Conservation (phyloP, 2,113 vertebrate species). For the Camelus dromedarius region DNA sequence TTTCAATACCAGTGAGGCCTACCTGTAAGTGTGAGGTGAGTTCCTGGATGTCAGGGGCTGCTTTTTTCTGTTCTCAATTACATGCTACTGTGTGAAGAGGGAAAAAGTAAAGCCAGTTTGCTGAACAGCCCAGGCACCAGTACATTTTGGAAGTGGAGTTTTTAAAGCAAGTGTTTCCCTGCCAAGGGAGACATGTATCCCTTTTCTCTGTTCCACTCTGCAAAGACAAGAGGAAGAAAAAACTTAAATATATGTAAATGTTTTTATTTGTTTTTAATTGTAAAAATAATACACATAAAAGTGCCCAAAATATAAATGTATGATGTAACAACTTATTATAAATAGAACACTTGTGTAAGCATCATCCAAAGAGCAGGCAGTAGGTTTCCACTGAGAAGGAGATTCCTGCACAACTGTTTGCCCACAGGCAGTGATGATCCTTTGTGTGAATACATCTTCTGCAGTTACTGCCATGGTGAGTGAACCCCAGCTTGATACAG, state of each 20-base stretch:
- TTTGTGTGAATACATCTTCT: neutral
- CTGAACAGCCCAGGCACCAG: neutral
- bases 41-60: neutral
- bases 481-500: neutral
- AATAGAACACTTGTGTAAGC: neutral
- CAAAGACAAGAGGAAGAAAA: neutral
- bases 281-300: neutral
- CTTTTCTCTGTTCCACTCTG: neutral
- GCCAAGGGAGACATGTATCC: neutral
- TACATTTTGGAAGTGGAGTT: neutral
- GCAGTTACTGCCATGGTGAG: neutral
- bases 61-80: neutral
- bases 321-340: neutral
- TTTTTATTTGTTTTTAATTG: neutral
- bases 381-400: neutral
- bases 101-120: neutral
- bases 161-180: neutral
- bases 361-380: neutral
- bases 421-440: neutral
- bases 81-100: neutral
- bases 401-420: neutral
- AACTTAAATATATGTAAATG: neutral
- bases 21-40: neutral
- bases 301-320: neutral
- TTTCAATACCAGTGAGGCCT: neutral